Conservation (phyloP, 2,797 vertebrate genomes). For the Sebastes diploproa region DNA sequence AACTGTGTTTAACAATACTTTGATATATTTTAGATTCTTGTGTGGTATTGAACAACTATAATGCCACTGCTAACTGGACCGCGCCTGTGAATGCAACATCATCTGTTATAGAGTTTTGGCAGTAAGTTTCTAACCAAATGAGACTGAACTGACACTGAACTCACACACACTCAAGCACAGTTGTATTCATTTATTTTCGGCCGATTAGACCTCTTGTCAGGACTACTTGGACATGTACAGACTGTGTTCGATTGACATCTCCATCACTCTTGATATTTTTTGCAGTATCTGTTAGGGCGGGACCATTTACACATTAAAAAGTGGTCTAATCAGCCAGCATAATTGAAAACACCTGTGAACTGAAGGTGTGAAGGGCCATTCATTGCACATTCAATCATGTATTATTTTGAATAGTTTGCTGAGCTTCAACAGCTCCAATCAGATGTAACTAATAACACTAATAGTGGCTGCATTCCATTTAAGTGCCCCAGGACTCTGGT, state of each 20-base stretch:
- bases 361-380: not conserved
- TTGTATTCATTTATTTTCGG: no score
- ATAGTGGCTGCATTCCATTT: not conserved
- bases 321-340: constrained; percentile 7
- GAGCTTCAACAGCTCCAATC: not conserved
- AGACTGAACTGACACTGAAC: not conserved
- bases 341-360: constrained; percentile 9
- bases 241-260: not conserved
- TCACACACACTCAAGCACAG: not conserved
- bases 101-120: constrained; percentile 82
- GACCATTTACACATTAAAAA: not conserved
- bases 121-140: constrained; percentile 69
- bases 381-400: not conserved
- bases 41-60: constrained; percentile 59
- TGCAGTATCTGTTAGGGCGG: not conserved
- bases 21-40: constrained; percentile 67
- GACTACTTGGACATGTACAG: not conserved
- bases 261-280: not conserved
- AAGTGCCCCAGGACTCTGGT: no score
- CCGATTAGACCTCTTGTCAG: not conserved
- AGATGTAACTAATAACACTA: not conserved
- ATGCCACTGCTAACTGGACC: constrained; percentile 57
- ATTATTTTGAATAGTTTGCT: not conserved
- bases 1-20: constrained; percentile 9
- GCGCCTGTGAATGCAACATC: constrained; percentile 66